These are phyloP conservation scores for Lottia gigantea DNA, from an alignment of 2,888 invertebrate genomes.

Conservation along the genomic window DNA sequence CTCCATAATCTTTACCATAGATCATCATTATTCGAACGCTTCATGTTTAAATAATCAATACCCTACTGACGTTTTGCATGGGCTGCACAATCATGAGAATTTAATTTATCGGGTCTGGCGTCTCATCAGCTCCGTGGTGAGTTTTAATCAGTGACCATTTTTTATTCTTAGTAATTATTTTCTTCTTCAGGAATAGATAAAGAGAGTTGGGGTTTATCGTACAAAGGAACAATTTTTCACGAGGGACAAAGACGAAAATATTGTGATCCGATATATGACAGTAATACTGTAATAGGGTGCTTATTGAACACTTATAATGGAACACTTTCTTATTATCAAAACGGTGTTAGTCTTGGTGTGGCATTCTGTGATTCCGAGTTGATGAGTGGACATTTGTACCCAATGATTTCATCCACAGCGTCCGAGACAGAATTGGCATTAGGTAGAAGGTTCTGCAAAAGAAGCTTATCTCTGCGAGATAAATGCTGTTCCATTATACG, in stretches of 20 bases:
- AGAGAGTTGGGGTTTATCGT: conserved; percentile 60
- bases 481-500: conserved; percentile 46
- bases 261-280: conserved; percentile 54
- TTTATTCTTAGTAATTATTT: too few relatives aligned
- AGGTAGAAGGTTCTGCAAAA: conserved; percentile 40
- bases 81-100: too few relatives aligned
- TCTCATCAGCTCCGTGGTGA: not conserved
- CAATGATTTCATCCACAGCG: conserved; percentile 54
- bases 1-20: too few relatives aligned
- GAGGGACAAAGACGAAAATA: conserved; percentile 43
- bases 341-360: conserved; percentile 49
- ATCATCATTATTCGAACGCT: too few relatives aligned
- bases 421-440: conserved; percentile 52
- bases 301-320: conserved; percentile 50
- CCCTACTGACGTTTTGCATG: too few relatives aligned
- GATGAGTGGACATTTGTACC: conserved; percentile 44
- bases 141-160: not conserved
- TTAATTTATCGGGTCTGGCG: too few relatives aligned
- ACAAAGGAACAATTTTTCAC: conserved; percentile 58
- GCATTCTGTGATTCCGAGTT: conserved; percentile 37
- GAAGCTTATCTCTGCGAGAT: conserved; percentile 44
- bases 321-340: conserved; percentile 49
- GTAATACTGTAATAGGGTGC: conserved; percentile 52
- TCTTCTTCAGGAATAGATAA: conserved; percentile 45
- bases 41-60: too few relatives aligned